Base-by-base conservation (phyloP, 2,888 invertebrate species). In the Lycophotia porphyrea region DNA sequence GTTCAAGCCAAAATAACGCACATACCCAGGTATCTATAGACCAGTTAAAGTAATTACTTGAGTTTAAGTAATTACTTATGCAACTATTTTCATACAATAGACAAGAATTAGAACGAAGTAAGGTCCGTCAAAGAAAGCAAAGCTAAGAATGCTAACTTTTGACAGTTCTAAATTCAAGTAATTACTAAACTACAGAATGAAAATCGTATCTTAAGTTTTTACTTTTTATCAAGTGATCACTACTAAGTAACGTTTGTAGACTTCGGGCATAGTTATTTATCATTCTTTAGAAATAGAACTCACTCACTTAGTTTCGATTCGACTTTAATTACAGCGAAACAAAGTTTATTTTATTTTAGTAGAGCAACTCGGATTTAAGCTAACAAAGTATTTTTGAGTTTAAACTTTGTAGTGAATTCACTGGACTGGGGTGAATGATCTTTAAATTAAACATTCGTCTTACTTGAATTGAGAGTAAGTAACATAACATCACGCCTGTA, bases 311-410 rank as follows among this genome's bases (percentile, higher is more conserved):
- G 71, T 69, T 31, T 60, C 55, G 66, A 66, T 27, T 39, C 9
- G 64, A 47, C 44, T 66, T 65, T 42, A 55, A 80, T 76, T 76
- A 52, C 21, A 68, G 60, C 47, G 31, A 69, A 63, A 34, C 58
- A 36, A 65, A 52, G 42, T 49, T 31, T 39, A 39, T 44, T 42
- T 58, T 63, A 49, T 76, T 69, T 52, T 60, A 61, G n/a, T 65
- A 39, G 31, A 49, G 15, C 21, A 61, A 47, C 44, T 61, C 11
- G 27, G 31, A 42, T 66, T 60, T 60, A 60, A 60, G 21, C 27
- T 49, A 52, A 24, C 60, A 36, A 1, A 47, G 15, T 44, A 11
- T 42, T 21, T 58, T 49, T 42, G 15, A 52, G 36, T 72, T 42
- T 34, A 21, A 31, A 42, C 24, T 63, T 21, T 49, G 1, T 2